Evolutionary conservation across 2,113 vertebrate species (phyloP).

Genomic region (Hirundichthys speculiger): DNA sequence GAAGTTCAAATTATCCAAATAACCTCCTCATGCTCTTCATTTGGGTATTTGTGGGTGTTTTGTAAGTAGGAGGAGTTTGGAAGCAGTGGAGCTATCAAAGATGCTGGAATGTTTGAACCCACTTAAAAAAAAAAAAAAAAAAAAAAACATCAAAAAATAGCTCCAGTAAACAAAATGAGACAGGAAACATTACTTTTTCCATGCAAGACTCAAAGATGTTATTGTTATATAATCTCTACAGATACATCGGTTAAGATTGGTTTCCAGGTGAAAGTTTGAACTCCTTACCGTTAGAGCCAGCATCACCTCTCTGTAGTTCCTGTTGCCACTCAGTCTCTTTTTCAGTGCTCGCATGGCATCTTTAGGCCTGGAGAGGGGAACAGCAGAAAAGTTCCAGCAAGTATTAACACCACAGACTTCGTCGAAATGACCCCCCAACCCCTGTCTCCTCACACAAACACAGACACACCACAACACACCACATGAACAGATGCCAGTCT

Average conservation of each 20-base stretch:
- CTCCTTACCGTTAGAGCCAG: conserved; percentile 92
- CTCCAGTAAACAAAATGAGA: too few species aligned
- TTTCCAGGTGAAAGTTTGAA: background rate
- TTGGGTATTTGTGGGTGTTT: background rate
- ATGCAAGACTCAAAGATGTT: too few species aligned
- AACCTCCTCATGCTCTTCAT: background rate
- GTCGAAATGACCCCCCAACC: too few species aligned
- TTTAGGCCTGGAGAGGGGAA: conserved; percentile 89
- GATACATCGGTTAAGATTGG: background rate
- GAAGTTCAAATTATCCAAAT: background rate
- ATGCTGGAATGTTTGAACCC: background rate
- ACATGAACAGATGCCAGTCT: conserved; percentile 47
- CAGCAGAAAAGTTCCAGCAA: conserved; percentile 10
- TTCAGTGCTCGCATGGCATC: conserved; percentile 94
- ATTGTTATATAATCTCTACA: background rate
- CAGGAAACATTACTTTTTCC: too few species aligned
- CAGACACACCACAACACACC: too few species aligned
- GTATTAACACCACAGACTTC: conserved; percentile 22
- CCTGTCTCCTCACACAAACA: too few species aligned
- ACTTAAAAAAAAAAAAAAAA: background rate
- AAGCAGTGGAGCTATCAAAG: background rate
- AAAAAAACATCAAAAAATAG: background rate
- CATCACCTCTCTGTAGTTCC: conserved; percentile 98
- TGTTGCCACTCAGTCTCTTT: conserved; percentile 94
- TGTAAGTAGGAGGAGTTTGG: background rate